A percentile compares a stretch with the other conserved stretches of the same genome.
These are phyloP conservation scores for Drosophila engyochracea DNA, from an alignment of 2,888 invertebrate species.

Conservation along the genomic window DNA sequence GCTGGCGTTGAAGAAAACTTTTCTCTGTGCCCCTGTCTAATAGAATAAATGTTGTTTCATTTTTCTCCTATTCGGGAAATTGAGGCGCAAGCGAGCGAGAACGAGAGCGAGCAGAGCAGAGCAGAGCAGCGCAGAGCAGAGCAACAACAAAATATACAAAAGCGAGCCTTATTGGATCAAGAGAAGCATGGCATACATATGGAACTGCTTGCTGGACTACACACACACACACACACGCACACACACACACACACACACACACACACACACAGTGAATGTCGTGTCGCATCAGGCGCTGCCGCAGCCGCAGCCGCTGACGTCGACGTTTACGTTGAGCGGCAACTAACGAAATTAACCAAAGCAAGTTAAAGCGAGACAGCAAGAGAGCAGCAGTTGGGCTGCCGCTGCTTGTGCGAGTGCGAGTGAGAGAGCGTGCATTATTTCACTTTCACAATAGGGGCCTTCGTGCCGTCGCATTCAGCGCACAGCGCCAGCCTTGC, in stretches of 20 bases:
- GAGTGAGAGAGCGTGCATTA: slow-evolving; percentile 34
- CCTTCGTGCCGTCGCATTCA: slow-evolving; percentile 45
- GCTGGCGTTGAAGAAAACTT: slow-evolving; percentile 45
- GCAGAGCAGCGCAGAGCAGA: slow-evolving; percentile 11
- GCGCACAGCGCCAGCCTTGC: slow-evolving; percentile 25
- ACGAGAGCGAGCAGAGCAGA: slow-evolving; percentile 14
- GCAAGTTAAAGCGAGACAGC: slow-evolving; percentile 81
- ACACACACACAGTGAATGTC: slow-evolving; percentile 20
- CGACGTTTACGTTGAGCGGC: slow-evolving; percentile 50
- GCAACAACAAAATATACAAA: slow-evolving; percentile 38
- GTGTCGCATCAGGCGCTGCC: slow-evolving; percentile 32
- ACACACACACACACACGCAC: slow-evolving; percentile 22
- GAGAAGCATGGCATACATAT: slow-evolving; percentile 63
- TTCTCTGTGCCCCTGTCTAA: slow-evolving; percentile 49
- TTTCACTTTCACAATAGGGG: slow-evolving; percentile 39
- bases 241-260: slow-evolving; percentile 5
- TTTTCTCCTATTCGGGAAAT: slow-evolving; percentile 27
- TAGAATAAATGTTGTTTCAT: slow-evolving; percentile 66
- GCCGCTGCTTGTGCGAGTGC: slow-evolving; percentile 28
- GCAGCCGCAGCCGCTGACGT: slow-evolving; percentile 31
- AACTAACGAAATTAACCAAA: slow-evolving; percentile 80
- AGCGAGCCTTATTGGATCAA: slow-evolving; percentile 66
- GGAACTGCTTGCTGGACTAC: slow-evolving; percentile 32
- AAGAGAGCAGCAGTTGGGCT: slow-evolving; percentile 29
- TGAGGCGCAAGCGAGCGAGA: slow-evolving; percentile 24